These are phyloP conservation scores for Plagodis pulveraria DNA, from an alignment of 2,888 invertebrate species.

Conservation along the genomic window DNA sequence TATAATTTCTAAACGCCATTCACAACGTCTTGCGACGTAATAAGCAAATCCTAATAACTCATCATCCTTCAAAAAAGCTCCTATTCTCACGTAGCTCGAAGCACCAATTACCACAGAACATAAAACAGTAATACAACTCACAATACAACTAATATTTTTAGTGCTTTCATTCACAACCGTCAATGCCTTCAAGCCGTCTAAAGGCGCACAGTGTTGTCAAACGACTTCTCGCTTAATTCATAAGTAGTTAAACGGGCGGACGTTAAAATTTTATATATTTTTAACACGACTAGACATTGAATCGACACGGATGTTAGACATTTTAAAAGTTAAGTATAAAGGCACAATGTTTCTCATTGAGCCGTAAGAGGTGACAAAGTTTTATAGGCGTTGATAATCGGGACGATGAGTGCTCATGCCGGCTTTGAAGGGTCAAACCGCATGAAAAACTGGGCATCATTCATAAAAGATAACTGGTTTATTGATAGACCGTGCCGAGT, in stretches of 20 bases:
- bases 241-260: slow-evolving; percentile 36
- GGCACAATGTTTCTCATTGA: slow-evolving; percentile 19
- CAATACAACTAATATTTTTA: slow-evolving; percentile 18
- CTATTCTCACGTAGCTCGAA: slow-evolving; percentile 16
- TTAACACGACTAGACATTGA: slow-evolving; percentile 37
- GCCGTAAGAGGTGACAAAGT: slow-evolving; percentile 16
- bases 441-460: background rate
- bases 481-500: too few relatives aligned
- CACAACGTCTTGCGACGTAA: background rate
- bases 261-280: slow-evolving; percentile 39
- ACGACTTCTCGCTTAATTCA: slow-evolving; percentile 35
- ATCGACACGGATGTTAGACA: slow-evolving; percentile 30
- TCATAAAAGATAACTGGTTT: background rate
- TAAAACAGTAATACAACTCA: slow-evolving; percentile 21
- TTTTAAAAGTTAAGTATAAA: background rate
- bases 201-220: slow-evolving; percentile 25
- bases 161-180: slow-evolving; percentile 21
- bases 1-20: too few relatives aligned
- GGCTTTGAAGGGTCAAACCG: background rate
- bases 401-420: background rate
- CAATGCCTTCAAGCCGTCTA: slow-evolving; percentile 21
- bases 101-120: slow-evolving; percentile 24
- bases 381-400: slow-evolving; percentile 21
- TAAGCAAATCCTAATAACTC: background rate
- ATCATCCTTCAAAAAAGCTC: slow-evolving; percentile 17